Evolutionary conservation across 2,888 invertebrate species (phyloP).

Genomic region (Hyppa rectilinea): DNA sequence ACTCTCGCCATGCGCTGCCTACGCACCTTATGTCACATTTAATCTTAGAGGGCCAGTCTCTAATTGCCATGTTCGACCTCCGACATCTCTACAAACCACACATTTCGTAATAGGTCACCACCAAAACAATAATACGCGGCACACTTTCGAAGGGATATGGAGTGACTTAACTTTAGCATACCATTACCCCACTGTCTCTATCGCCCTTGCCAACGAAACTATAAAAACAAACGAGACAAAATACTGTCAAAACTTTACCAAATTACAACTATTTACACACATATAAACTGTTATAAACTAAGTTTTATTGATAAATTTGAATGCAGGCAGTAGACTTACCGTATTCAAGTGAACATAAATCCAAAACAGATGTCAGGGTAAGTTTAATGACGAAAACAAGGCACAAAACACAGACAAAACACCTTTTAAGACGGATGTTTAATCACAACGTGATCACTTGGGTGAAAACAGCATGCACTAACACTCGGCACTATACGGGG

Average conservation of each 20-base stretch:
- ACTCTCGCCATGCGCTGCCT: conserved; percentile 70
- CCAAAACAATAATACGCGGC: conserved; percentile 86
- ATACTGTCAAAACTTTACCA: conserved; percentile 83
- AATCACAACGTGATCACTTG: conserved; percentile 78
- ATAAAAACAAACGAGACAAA: conserved; percentile 75
- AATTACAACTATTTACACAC: conserved; percentile 80
- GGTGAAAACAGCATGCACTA: conserved; percentile 80
- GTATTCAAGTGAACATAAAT: conserved; percentile 88
- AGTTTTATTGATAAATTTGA: conserved; percentile 51
- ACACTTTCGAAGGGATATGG: conserved; percentile 84
- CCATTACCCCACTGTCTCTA: conserved; percentile 74
- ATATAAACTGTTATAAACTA: conserved; percentile 69
- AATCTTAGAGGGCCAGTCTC: conserved; percentile 70
- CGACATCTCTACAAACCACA: conserved; percentile 69
- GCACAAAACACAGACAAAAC: conserved; percentile 86
- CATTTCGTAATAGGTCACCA: conserved; percentile 86
- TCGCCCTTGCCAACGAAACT: conserved; percentile 72
- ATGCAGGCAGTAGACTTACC: conserved; percentile 77
- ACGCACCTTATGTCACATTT: conserved; percentile 76
- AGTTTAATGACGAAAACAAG: conserved; percentile 86
- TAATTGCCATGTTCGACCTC: conserved; percentile 72
- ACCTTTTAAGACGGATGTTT: conserved; percentile 76
- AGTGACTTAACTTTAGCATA: conserved; percentile 76
- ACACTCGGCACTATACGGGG: conserved; percentile 75
- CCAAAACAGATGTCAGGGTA: conserved; percentile 84